phyloP scores from a whole-genome alignment of 2,113 vertebrate species.

The Lontra canadensis region DNA sequence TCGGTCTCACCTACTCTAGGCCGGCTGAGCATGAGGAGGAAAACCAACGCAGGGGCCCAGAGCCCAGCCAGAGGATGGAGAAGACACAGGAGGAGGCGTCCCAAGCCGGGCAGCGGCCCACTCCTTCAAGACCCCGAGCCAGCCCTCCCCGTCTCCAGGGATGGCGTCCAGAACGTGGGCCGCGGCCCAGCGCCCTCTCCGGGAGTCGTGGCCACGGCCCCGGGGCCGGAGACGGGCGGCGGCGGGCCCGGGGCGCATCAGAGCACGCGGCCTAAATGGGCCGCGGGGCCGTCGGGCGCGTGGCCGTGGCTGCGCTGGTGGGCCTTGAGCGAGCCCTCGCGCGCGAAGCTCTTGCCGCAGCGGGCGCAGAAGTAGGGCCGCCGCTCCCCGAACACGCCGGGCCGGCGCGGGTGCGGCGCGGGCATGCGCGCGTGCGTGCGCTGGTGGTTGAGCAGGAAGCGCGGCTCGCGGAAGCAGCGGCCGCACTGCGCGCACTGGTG shows the following conservation, averaged over 20 bases:
- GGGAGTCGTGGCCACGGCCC: background rate
- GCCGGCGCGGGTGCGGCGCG: slow-evolving; percentile 80
- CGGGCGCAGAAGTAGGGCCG: slow-evolving; percentile 87
- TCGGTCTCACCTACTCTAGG: slow-evolving; percentile 55
- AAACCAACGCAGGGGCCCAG: background rate
- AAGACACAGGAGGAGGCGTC: background rate
- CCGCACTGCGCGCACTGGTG: slow-evolving; percentile 89
- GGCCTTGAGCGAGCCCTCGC: slow-evolving; percentile 85
- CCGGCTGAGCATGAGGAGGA: background rate
- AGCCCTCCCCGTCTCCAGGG: background rate
- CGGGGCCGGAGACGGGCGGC: slow-evolving; percentile 20
- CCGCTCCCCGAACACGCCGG: slow-evolving; percentile 87
- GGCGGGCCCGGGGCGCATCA: background rate
- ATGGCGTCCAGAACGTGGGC: background rate
- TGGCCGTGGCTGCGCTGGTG: slow-evolving; percentile 87
- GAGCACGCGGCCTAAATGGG: slow-evolving; percentile 58
- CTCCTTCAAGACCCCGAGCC: background rate
- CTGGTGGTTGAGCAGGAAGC: slow-evolving; percentile 86
- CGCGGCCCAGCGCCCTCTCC: background rate
- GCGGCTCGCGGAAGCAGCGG: slow-evolving; percentile 85
- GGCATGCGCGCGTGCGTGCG: slow-evolving; percentile 79
- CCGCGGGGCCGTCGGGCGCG: slow-evolving; percentile 75
- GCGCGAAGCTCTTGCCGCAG: slow-evolving; percentile 88
- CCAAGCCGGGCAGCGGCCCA: background rate
- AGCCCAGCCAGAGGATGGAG: background rate